Base-by-base conservation (phyloP, 2,888 invertebrate genomes). In the Pelosia muscerda region DNA sequence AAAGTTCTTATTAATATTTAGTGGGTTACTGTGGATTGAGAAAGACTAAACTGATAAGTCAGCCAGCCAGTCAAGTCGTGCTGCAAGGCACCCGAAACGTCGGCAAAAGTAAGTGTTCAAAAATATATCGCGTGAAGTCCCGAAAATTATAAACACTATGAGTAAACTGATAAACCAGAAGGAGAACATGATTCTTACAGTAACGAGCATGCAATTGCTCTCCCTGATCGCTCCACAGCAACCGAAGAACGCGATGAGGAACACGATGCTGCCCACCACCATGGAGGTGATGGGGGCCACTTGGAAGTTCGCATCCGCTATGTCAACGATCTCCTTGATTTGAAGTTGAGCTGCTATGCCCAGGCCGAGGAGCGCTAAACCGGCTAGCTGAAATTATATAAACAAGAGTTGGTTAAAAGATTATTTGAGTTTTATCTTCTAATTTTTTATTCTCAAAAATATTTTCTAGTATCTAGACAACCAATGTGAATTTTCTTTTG, bases 171-270 rank as follows among this genome's bases (percentile, higher is more conserved):
- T n/a, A n/a, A n/a, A n/a, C n/a, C n/a, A n/a, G 13, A 15, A 38
- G 15, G 15, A 38, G 38, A 38, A 13, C 38, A 38, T 31, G 23
- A 53, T 73, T 95, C 96, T 96, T 89, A 98, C 98, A 81, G 97
- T 97, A 86, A 97, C 95, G 13, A 97, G 96, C 97, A 98, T 97
- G 92, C 97, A 98, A 86, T 97, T 97, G 88, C 97, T 98, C 91
- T 98, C 98, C 64, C 97, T 96, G 76, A 97, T 96, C 1, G 98
- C 98, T 2, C 98, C 98, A 85, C 98, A 98, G 91, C 98, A 98
- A 74, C 98, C 98, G 84, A 98, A 96, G 95, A 98, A 98, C 3
- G 98, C 97, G 72, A 98, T 96, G 77, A 97, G 88, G 85, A 98
- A 97, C 15, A 97, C 96, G 53, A 97, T 84, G n/a, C 95, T 92